These are phyloP conservation scores for Venustoraphidia nigricollis DNA, from an alignment of 2,888 invertebrate genomes.

Conservation along the genomic window DNA sequence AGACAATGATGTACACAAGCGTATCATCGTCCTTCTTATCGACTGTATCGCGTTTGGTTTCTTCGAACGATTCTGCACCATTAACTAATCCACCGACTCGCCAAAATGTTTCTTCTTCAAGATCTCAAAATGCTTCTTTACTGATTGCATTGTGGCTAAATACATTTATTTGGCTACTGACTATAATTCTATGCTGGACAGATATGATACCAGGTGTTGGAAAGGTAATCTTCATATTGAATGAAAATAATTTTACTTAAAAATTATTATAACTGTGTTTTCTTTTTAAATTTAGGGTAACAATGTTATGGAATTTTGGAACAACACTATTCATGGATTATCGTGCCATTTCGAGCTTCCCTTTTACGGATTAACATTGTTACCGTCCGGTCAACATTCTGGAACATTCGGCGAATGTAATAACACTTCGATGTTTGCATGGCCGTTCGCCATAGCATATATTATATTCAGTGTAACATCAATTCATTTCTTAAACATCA, in stretches of 20 bases:
- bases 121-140: constrained; percentile 17
- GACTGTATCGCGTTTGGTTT: constrained; percentile 34
- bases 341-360: constrained; percentile 23
- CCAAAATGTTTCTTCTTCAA: constrained; percentile 7
- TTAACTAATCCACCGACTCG: constrained; percentile 9
- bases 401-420: neutral
- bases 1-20: constrained; percentile 16
- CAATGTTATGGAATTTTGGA: constrained; percentile 20
- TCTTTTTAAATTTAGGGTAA: constrained; percentile 15
- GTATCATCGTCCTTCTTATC: constrained; percentile 26
- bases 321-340: constrained; percentile 23
- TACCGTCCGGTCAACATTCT: too few relatives aligned
- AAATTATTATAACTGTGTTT: constrained; percentile 1
- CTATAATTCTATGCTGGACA: constrained; percentile 31
- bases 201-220: constrained; percentile 35
- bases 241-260: constrained; percentile 7
- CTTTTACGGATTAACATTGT: neutral
- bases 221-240: constrained; percentile 24
- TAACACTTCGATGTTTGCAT: constrained; percentile 23
- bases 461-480: constrained; percentile 30
- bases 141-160: constrained; percentile 32
- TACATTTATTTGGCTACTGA: constrained; percentile 26
- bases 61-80: constrained; percentile 25
- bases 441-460: constrained; percentile 33
- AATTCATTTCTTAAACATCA: constrained; percentile 33